A percentile compares a stretch with the other conserved stretches of the same genome.
These are phyloP conservation scores for Melanocharis versteri DNA, from an alignment of 2,113 vertebrate genomes.

Conservation along the genomic window DNA sequence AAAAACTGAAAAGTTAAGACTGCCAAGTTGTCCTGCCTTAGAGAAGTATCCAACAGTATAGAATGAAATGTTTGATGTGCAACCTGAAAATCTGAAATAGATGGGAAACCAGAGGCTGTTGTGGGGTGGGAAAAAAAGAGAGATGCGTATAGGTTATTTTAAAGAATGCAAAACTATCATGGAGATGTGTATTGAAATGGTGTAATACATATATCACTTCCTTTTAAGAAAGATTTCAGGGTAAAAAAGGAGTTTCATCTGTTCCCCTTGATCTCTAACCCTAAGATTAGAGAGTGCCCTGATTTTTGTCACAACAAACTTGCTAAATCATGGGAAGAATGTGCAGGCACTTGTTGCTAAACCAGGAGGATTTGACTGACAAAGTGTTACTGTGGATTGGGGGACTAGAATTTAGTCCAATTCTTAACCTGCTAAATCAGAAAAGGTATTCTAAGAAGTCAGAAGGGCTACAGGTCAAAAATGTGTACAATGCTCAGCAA, in stretches of 20 bases:
- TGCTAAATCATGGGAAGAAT: neutral
- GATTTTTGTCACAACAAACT: neutral
- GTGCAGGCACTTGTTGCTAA: neutral
- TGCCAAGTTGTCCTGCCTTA: neutral
- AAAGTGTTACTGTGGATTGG: neutral
- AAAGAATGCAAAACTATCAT: neutral
- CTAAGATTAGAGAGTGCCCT: neutral
- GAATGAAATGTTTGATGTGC: neutral
- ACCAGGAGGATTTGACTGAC: neutral
- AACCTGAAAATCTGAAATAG: neutral
- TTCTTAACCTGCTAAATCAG: neutral
- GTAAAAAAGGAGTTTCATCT: neutral
- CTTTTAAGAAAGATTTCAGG: neutral
- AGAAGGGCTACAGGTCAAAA: neutral
- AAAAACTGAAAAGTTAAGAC: neutral
- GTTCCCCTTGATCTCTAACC: neutral
- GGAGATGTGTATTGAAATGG: neutral
- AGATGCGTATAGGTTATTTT: neutral
- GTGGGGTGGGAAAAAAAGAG: neutral
- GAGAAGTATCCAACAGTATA: neutral
- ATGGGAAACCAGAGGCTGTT: neutral
- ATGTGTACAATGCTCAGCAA: neutral
- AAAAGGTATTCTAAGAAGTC: neutral
- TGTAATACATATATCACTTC: neutral
- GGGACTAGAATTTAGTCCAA: neutral